Base-by-base conservation (phyloP, 92 coral and sea anemone species). In the Zoanthus solanderi region DNA sequence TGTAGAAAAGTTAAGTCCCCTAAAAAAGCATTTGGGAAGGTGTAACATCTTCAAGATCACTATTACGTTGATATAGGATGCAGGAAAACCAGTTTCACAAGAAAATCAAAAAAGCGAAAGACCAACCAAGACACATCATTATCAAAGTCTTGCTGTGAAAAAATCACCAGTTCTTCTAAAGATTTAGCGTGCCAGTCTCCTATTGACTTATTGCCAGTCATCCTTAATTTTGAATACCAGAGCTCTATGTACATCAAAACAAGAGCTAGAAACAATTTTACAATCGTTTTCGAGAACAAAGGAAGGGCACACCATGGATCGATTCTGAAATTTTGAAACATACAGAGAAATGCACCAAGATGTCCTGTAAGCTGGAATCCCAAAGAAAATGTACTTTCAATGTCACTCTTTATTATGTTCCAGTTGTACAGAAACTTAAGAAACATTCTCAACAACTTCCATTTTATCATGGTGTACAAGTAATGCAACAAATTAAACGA, bases 221-320 rank as follows among this genome's bases (percentile, higher is more conserved):
- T 87, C 6, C 37, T 50, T 78, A 78, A 83, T 30, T 17, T 50
- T 12, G 90, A 78, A 61, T 87, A 45, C 29, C 90, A 87, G 28
- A 87, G 90, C 30, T 48, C 85, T 3, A 11, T 79, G 31, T 78
- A 87, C 46, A 69, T 77, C 17, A 46, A 44, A 67, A 79, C 79
- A 11, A 67, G 67, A 13, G 79, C 86, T 16, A 68, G 90, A 44
- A 79, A 87, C 86, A 87, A 87, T 57, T 87, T 50, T 29, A 87
- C 90, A 4, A 53, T 78, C 11, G 18, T 79, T 37, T 87, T n/a
- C 61, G 13, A 78, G 12, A 78, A 47, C 12, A 12, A 37, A 13
- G 54, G 56, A 66, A 87, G 31, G 34, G 31, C 6, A 10, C 48
- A 37, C n/a, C 78, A 87, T 78, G 90, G 90, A 6, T 87, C 90